Percentiles rank a stretch among this genome's conserved stretches.
phyloP scores from a whole-genome alignment of 2,113 vertebrate species.

The Myrmophylax atrothorax region DNA sequence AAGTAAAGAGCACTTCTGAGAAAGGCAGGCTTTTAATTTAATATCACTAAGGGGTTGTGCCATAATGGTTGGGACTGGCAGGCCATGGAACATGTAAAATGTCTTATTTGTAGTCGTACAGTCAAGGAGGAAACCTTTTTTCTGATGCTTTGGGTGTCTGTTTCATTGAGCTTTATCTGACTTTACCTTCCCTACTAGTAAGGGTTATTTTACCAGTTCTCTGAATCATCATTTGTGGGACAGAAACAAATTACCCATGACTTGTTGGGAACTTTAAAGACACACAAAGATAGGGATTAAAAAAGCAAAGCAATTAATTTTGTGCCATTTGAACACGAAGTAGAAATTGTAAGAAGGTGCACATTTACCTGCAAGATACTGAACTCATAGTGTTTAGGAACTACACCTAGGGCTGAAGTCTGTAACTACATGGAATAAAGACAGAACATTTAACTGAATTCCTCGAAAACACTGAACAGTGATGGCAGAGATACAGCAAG shows the following conservation, averaged over 20 bases:
- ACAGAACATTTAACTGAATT: not conserved
- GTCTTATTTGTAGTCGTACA: not conserved
- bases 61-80: not conserved
- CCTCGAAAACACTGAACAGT: not conserved
- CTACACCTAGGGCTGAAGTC: not conserved
- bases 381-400: not conserved
- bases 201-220: not conserved
- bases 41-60: not conserved
- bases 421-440: not conserved
- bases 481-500: not conserved
- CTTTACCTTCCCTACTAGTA: not conserved
- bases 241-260: not conserved
- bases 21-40: not conserved
- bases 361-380: not conserved
- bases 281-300: not conserved
- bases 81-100: not conserved
- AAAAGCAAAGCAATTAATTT: not conserved
- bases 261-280: not conserved
- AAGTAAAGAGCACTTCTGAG: constrained; percentile 60
- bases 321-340: not conserved
- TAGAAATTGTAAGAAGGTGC: not conserved
- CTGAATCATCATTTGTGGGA: not conserved
- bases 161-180: not conserved
- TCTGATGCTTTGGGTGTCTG: not conserved
- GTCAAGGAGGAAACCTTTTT: not conserved